Conservation (phyloP, 2,888 invertebrate species). For the Nomada ferruginata region DNA sequence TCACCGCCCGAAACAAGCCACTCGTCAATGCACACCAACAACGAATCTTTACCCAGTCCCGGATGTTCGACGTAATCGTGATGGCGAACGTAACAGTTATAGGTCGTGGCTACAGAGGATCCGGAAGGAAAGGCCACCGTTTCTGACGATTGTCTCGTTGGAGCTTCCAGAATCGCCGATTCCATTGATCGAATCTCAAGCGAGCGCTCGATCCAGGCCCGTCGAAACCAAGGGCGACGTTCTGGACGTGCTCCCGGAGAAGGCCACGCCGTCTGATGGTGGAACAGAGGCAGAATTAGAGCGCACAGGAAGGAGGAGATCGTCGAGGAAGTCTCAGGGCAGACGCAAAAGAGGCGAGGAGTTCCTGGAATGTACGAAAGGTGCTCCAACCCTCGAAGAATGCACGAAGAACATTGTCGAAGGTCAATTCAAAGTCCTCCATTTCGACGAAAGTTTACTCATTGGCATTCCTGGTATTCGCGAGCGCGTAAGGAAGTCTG, state of each 20-base stretch:
- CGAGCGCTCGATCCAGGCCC: constrained; percentile 70
- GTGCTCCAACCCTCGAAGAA: constrained; percentile 73
- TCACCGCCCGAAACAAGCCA: not conserved
- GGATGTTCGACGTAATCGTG: constrained; percentile 7
- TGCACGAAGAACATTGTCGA: constrained; percentile 74
- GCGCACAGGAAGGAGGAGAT: constrained; percentile 47
- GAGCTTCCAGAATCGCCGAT: constrained; percentile 80
- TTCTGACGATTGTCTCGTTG: constrained; percentile 80
- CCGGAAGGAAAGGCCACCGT: constrained; percentile 77
- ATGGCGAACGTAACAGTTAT: constrained; percentile 67
- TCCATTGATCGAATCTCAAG: constrained; percentile 79
- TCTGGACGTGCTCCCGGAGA: constrained; percentile 74
- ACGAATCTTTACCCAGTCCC: constrained; percentile 7
- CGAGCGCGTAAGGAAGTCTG: constrained; percentile 36
- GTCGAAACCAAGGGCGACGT: constrained; percentile 72
- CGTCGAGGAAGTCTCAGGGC: constrained; percentile 55
- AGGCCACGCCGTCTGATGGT: constrained; percentile 66
- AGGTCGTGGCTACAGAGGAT: constrained; percentile 78
- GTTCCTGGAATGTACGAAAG: constrained; percentile 69
- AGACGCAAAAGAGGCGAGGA: constrained; percentile 58
- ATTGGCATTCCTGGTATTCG: constrained; percentile 39
- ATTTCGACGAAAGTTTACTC: constrained; percentile 48
- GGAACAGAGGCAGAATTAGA: constrained; percentile 58
- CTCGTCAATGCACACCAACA: not conserved
- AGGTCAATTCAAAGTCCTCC: constrained; percentile 66